These are phyloP conservation scores for Arenicola marina DNA, from an alignment of 2,888 invertebrate species.

Conservation along the genomic window DNA sequence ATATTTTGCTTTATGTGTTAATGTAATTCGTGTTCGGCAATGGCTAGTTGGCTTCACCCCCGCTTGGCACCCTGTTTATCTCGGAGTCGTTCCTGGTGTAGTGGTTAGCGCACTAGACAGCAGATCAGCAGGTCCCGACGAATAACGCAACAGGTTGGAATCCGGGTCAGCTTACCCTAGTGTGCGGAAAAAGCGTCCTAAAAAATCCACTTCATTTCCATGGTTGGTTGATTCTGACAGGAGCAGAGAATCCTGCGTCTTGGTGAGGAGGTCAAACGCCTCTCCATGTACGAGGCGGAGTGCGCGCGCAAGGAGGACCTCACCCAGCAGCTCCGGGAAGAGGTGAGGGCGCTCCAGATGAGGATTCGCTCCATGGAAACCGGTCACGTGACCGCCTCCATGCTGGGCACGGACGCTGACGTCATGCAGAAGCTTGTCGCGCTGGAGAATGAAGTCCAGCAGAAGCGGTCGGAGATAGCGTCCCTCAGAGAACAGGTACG, in stretches of 20 bases:
- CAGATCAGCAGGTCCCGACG: no score
- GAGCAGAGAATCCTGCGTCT: slow-evolving; percentile 51
- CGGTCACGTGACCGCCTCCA: neutral
- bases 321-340: slow-evolving; percentile 44
- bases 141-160: no score
- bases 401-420: slow-evolving; percentile 38
- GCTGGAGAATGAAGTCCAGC: slow-evolving; percentile 50
- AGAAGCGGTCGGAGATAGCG: slow-evolving; percentile 48
- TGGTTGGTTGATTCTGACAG: no score
- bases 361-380: slow-evolving; percentile 18
- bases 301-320: slow-evolving; percentile 49
- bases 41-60: no score
- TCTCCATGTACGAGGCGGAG: slow-evolving; percentile 47
- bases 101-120: no score
- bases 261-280: slow-evolving; percentile 46
- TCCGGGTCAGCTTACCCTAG: no score
- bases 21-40: no score
- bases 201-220: no score
- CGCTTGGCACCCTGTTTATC: no score
- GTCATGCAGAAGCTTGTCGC: slow-evolving; percentile 43
- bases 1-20: no score
- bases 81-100: no score
- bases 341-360: slow-evolving; percentile 39
- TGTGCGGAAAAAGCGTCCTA: no score
- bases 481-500: slow-evolving; percentile 54